Evolutionary conservation across 2,113 vertebrate genomes (phyloP), one percentile per base, ranked within the genome.

Genomic region (Halichoeres trimaculatus): DNA sequence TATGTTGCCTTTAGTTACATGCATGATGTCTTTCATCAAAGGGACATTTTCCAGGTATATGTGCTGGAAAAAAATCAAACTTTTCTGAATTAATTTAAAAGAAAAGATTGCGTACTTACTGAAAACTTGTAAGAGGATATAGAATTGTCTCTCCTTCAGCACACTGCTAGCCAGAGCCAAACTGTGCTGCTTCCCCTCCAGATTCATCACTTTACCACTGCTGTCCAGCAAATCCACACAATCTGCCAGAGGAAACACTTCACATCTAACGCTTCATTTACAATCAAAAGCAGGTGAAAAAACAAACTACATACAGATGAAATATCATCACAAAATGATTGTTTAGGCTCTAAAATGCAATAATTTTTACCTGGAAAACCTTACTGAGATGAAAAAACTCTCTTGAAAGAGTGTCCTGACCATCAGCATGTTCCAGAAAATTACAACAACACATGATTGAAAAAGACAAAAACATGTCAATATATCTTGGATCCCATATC

Each of bases 141-240:
- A 94, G 70, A n/a, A 55, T 2, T 88, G 89, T 52, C 92, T 88
- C 75, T 90, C 89, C 34, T 24, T 73, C 81, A 94, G 75, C 17
- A 93, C 55, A 41, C 82, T 90, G 75, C 87, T 86, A 69, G 88
- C 79, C 12, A 45, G 74, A 22, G 88, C 88, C 47, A 34, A 1
- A 48, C 90, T 91, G 19, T 79, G 76, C 67, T 86, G 89, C 65
- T 61, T 81, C 16, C 56, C 80, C 64, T 81, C 70, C 61, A 94
- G 61, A 54, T 88, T 78, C 83, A 91, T 74, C 50, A 94, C 56
- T 36, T 80, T 76, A 0, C 93, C 92, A 0, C 54, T 73, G 68
- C 74, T 77, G 81, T 92, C 89, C 87, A 93, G 86, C 74, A 94
- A 68, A 13, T 93, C 93, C 78, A 94, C 89, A 38, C 79, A 76